Evolutionary conservation across 2,888 invertebrate species (phyloP), one percentile per base, ranked within the genome.

Genomic region (Acleris emargana): DNA sequence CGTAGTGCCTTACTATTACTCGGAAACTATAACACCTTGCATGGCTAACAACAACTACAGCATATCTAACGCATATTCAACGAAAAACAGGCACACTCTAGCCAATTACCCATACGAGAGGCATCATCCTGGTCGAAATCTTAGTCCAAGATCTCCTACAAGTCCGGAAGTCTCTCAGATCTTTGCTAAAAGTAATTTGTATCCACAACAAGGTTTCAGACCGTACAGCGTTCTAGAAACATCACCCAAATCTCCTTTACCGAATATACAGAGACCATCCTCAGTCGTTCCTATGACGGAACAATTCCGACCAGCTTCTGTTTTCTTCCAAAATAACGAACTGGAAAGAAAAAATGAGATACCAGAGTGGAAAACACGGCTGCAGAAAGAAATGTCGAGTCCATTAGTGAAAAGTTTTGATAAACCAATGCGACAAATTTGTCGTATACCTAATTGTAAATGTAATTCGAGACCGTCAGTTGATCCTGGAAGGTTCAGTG

Each of bases 1-100:
- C 72, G 88, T 92, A 76, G 89, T 91, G 51, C 92, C 92, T 55
- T 92, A 92, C 69, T 92, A 92, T 72, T 92, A 92, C 69, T 87
- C 91, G 0, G 92, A 92, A 82, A 92, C 91, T 47, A 67, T 90
- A 74, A 84, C 85, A 25, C 84, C 84, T 60, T 84, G 91, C 91
- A 86, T 87, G 90, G 85, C 89, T 75, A 90, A 89, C 68, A 91
- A 91, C 58, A 76, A 84, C 53, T 89, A 83, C 69, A 85, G 81
- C 70, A 78, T 83, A 68, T 83, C 88, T 69, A 81, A 81, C 63
- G 71, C 76, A 28, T 76, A 75, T 63, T 62, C 71, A 1, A 67
- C 69, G 67, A 87, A 85, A 75, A 86, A 87, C 64, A 82, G 89
- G 70, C 88, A 91, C 61, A 88, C 89, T 3, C 67, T 89, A 51